phyloP scores from a whole-genome alignment of 2,888 invertebrate genomes.

The Drosophila vallismaia region DNA sequence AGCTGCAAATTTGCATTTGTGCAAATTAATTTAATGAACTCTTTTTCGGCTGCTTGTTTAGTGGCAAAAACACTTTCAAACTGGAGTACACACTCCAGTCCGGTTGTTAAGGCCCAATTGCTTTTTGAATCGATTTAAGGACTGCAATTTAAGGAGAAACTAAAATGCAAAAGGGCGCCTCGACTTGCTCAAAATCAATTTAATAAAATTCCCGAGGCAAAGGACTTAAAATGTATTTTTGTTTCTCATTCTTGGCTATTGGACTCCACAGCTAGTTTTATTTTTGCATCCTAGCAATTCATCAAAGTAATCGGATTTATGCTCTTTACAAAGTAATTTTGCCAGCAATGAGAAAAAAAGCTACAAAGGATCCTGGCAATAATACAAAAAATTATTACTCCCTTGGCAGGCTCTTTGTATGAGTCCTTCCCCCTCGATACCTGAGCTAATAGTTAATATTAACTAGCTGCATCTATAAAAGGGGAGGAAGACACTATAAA shows the following conservation, averaged over 20 bases:
- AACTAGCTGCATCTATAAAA: constrained; percentile 5
- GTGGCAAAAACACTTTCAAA: constrained; percentile 53
- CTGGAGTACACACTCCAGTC: constrained; percentile 17
- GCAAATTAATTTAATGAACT: constrained; percentile 79
- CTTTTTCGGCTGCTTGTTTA: constrained; percentile 66
- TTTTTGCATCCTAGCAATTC: constrained; percentile 20
- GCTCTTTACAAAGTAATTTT: constrained; percentile 46
- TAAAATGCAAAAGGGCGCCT: neutral
- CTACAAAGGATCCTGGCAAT: constrained; percentile 36
- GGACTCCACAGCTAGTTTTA: constrained; percentile 23
- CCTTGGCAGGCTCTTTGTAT: constrained; percentile 1
- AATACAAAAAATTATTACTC: constrained; percentile 43
- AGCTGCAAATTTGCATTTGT: constrained; percentile 76
- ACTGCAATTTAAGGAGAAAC: constrained; percentile 15
- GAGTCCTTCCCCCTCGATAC: constrained; percentile 7
- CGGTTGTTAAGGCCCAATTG: constrained; percentile 54
- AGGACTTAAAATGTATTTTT: constrained; percentile 1
- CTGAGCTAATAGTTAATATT: constrained; percentile 53
- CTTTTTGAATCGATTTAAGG: constrained; percentile 50
- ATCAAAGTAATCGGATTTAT: constrained; percentile 52
- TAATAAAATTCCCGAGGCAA: neutral
- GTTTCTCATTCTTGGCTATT: constrained; percentile 25
- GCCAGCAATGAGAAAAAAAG: constrained; percentile 26
- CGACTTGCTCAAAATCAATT: neutral
- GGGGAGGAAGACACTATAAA: neutral